Evolutionary conservation across 2,888 invertebrate genomes (phyloP).

Genomic region (Morpho helenor): DNA sequence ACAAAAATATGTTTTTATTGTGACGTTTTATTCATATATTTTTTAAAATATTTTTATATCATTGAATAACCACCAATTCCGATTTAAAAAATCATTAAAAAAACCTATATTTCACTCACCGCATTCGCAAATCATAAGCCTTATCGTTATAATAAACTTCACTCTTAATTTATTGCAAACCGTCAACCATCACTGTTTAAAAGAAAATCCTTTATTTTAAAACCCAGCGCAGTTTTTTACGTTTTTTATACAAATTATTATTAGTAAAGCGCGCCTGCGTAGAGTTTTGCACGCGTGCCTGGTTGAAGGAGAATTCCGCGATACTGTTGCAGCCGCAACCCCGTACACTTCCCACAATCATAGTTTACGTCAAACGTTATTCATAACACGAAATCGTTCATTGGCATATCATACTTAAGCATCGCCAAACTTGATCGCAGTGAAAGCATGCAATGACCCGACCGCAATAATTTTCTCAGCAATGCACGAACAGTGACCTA

Average conservation of each 20-base stretch:
- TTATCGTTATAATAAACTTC: conserved; percentile 34
- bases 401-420: conserved; percentile 4
- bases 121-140: conserved; percentile 51
- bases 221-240: neutral
- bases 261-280: conserved; percentile 8
- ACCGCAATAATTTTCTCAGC: conserved; percentile 4
- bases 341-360: conserved; percentile 30
- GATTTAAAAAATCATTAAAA: conserved; percentile 18
- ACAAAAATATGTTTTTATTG: no score
- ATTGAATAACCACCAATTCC: neutral
- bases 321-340: conserved; percentile 30
- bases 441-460: conserved; percentile 14
- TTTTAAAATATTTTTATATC: neutral
- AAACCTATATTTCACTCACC: conserved; percentile 47
- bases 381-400: conserved; percentile 8
- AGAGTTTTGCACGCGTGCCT: conserved; percentile 24
- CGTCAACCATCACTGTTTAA: conserved; percentile 7
- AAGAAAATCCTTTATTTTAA: conserved; percentile 1
- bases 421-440: conserved; percentile 13
- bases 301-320: conserved; percentile 27
- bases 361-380: conserved; percentile 14
- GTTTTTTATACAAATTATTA: neutral
- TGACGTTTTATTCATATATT: no score
- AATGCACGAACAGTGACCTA: conserved; percentile 6
- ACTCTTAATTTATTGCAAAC: conserved; percentile 12